Conservation (phyloP, 1,140 invertebrate species). For the Zophobas morio region DNA sequence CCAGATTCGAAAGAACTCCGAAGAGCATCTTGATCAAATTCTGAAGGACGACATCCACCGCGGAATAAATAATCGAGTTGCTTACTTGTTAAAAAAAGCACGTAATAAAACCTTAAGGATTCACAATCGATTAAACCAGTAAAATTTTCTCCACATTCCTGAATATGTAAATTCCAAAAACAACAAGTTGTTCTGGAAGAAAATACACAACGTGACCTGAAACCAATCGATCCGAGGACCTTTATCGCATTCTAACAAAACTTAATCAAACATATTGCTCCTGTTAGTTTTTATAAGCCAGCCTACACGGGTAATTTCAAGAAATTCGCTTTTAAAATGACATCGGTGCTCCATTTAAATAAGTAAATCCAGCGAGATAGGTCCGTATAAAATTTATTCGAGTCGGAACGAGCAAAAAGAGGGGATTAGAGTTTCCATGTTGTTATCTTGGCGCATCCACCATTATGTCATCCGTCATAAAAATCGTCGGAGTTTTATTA, state of each 20-base stretch:
- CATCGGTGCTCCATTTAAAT: not conserved
- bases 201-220: not conserved
- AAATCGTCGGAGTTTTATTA: not conserved
- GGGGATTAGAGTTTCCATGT: not conserved
- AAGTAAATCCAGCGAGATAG: not conserved
- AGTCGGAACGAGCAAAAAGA: not conserved
- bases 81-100: no score
- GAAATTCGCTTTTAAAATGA: not conserved
- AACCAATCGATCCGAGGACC: not conserved
- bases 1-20: no score
- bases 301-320: not conserved
- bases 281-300: not conserved
- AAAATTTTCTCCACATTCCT: no score
- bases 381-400: no score
- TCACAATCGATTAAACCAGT: no score
- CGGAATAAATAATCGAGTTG: no score
- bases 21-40: no score
- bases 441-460: constrained; percentile 3
- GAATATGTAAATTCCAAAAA: not conserved
- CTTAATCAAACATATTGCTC: constrained; percentile 1
- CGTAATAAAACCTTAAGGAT: no score
- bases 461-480: not conserved
- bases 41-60: no score
- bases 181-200: constrained; percentile 6
- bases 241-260: not conserved